These are phyloP conservation scores for Aselliscus stoliczkanus DNA, from an alignment of 2,797 vertebrate genomes.

Conservation along the genomic window DNA sequence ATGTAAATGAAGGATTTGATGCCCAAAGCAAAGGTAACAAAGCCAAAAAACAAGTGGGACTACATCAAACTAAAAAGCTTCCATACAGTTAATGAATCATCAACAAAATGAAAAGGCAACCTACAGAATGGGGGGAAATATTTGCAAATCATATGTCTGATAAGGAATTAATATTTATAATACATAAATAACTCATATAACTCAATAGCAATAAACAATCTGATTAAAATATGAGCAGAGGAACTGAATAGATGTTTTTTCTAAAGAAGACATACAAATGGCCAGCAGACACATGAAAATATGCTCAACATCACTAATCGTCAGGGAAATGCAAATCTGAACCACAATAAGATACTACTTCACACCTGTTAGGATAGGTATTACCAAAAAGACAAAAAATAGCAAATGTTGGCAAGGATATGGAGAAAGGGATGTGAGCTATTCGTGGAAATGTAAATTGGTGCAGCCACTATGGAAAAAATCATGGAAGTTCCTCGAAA, in stretches of 20 bases:
- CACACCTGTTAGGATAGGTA: not conserved
- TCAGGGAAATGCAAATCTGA: too few species aligned
- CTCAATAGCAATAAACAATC: too few species aligned
- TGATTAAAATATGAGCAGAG: too few species aligned
- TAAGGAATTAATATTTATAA: not conserved
- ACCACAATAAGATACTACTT: too few species aligned
- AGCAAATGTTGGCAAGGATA: not conserved
- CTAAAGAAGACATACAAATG: too few species aligned
- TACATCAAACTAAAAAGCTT: not conserved
- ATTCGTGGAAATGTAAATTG: too few species aligned
- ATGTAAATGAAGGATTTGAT: not conserved
- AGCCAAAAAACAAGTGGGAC: not conserved
- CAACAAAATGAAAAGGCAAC: not conserved
- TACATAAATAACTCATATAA: not conserved
- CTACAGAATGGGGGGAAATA: not conserved
- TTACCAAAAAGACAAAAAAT: not conserved
- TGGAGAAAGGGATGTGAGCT: not conserved
- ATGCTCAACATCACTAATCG: too few species aligned
- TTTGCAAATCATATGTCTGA: not conserved
- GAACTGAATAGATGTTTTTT: too few species aligned
- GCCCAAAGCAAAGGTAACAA: not conserved
- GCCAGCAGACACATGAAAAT: too few species aligned
- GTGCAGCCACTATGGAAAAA: too few species aligned
- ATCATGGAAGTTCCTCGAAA: too few species aligned
- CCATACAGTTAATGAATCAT: not conserved